These are phyloP conservation scores for Agrypnus murinus DNA, from an alignment of 2,888 invertebrate species.

Conservation along the genomic window DNA sequence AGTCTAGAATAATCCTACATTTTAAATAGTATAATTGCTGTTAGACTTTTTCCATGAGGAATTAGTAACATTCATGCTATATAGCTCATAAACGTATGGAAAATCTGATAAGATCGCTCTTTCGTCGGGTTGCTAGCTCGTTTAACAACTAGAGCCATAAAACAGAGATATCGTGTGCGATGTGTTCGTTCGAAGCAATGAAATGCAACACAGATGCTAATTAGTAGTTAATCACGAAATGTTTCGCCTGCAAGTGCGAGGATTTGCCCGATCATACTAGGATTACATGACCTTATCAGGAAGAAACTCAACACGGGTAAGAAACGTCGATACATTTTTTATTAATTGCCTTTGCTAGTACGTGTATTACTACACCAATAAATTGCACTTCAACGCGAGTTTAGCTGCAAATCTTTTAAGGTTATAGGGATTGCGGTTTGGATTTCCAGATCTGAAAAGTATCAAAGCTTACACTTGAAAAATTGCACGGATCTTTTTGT, in stretches of 20 bases:
- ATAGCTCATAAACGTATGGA: no score
- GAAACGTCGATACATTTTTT: constrained; percentile 27
- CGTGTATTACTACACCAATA: constrained; percentile 5
- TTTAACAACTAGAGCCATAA: no score
- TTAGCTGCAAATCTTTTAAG: constrained; percentile 24
- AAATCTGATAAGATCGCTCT: background rate
- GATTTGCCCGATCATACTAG: constrained; percentile 17
- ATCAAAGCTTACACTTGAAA: constrained; percentile 25
- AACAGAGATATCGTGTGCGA: constrained; percentile 21
- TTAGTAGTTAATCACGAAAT: constrained; percentile 23
- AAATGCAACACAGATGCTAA: constrained; percentile 21
- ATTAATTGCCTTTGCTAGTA: constrained; percentile 19
- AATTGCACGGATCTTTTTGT: constrained; percentile 5
- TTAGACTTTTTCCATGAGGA: no score
- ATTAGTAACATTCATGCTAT: no score
- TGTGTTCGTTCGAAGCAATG: constrained; percentile 5
- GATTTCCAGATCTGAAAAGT: constrained; percentile 6
- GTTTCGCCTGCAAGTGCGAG: constrained; percentile 10
- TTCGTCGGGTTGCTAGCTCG: constrained; percentile 17
- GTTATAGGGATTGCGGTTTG: constrained; percentile 10
- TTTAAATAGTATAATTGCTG: no score
- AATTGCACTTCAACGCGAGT: constrained; percentile 28
- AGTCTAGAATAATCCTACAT: no score
- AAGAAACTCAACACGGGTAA: constrained; percentile 12
- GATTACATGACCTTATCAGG: constrained; percentile 22